Base-by-base conservation (phyloP, 2,113 vertebrate genomes). In the Rhipidura dahli region DNA sequence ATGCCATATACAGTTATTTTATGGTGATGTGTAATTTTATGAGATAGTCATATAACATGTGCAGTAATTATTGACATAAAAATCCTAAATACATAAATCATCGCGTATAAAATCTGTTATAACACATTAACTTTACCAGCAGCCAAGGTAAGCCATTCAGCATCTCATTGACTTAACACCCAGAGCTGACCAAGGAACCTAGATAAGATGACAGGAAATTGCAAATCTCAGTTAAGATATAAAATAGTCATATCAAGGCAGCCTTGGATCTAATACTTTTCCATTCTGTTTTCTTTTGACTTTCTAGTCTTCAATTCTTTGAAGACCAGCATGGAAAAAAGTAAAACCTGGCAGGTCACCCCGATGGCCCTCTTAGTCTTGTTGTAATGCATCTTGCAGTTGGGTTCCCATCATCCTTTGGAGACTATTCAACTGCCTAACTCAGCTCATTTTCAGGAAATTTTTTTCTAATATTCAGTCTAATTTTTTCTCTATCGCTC, bases 21-120 rank as follows among this genome's bases (percentile, higher is more conserved):
- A 98, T 95, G 94, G 37, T 96, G 95, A 97, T 97, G 93, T 97
- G 93, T 97, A 97, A 97, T 98, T 98, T 98, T 98, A 97, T 97
- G 95, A 96, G 97, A 95, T 97, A 88, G 95, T 96, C 95, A 24
- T 95, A 98, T 96, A 98, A 96, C 96, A 93, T 97, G 94, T 94
- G 97, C 93, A 94, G 95, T 98, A 98, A 98, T 98, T 98, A 98
- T 98, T 98, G 96, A 94, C 94, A 97, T 98, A 97, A 98, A 98
- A 97, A 97, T 97, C 94, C 89, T 96, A 97, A 98, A 97, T 97
- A 97, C 88, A 97, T 98, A 98, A 98, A 98, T 98, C 96, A 96
- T 90, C 22, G 0, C 35, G 1, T 90, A 96, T 91, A 97, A 97
- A 96, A 97, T 97, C 95, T 93, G 89, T 95, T 98, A 87, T 87